Conservation (phyloP, 2,888 invertebrate genomes). For the Plebejus anna region DNA sequence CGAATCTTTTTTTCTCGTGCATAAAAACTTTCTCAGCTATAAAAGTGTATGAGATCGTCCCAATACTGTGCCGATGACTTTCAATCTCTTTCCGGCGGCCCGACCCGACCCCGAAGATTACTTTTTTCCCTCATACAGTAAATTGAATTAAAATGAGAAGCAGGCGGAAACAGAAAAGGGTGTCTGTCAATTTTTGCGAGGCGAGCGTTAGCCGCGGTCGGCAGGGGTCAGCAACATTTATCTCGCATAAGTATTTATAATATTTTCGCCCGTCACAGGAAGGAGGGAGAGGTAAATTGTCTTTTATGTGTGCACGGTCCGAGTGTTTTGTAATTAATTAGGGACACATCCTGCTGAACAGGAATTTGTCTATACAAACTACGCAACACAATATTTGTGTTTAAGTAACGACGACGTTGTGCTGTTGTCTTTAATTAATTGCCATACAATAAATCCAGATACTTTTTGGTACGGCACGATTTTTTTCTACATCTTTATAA, state of each 20-base stretch:
- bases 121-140: conserved; percentile 76
- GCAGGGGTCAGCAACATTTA: conserved; percentile 30
- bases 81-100: conserved; percentile 73
- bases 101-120: conserved; percentile 75
- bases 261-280: background rate
- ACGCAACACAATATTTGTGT: background rate
- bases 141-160: conserved; percentile 78
- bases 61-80: conserved; percentile 76
- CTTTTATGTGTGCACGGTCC: conserved; percentile 11
- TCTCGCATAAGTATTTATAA: conserved; percentile 44
- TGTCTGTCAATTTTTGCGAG: conserved; percentile 65
- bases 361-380: background rate
- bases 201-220: conserved; percentile 9
- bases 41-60: conserved; percentile 78
- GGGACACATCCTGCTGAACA: conserved; percentile 10
- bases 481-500: background rate
- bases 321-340: conserved; percentile 9
- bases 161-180: conserved; percentile 73
- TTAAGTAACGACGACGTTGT: background rate
- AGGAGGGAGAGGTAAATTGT: conserved; percentile 21
- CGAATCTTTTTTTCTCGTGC: conserved; percentile 72
- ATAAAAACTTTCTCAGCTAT: conserved; percentile 73
- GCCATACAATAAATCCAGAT: background rate
- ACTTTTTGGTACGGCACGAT: background rate
- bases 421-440: background rate